A percentile compares a stretch with the other conserved stretches of the same genome.
Evolutionary conservation across 1,140 invertebrate genomes (phyloP).

Genomic region (Chrysomallon squamiferum): DNA sequence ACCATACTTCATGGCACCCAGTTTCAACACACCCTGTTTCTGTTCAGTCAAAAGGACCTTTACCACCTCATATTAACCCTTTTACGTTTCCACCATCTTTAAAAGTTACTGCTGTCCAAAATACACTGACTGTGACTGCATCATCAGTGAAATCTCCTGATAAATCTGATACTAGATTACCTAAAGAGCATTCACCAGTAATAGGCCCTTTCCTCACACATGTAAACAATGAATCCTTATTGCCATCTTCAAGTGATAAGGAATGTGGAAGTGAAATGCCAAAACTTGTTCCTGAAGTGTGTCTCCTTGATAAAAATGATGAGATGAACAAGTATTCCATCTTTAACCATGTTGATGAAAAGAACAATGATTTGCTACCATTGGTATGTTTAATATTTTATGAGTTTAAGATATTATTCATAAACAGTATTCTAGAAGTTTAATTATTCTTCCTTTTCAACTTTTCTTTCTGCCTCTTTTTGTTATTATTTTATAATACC

Average conservation of each 20-base stretch:
- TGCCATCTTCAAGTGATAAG: neutral
- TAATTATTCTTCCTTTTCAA: no score
- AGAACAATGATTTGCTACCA: neutral
- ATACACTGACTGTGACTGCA: neutral
- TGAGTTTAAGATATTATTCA: no score
- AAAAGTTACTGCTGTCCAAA: neutral
- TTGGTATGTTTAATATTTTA: constrained; percentile 5
- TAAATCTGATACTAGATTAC: neutral
- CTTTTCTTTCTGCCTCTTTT: no score
- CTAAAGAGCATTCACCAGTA: neutral
- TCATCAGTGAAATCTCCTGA: neutral
- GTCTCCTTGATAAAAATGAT: neutral
- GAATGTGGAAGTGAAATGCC: constrained; percentile 1
- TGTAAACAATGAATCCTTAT: no score
- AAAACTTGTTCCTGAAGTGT: neutral
- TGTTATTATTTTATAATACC: no score
- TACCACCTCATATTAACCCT: constrained; percentile 1
- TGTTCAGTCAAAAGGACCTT: neutral
- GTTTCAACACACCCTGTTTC: neutral
- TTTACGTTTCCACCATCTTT: neutral
- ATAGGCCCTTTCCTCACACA: no score
- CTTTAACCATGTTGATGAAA: constrained; percentile 1
- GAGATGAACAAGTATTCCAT: neutral
- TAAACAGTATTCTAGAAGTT: no score
- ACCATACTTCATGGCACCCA: no score